Base-by-base conservation (phyloP, 2,113 vertebrate genomes). In the Oriolus oriolus region DNA sequence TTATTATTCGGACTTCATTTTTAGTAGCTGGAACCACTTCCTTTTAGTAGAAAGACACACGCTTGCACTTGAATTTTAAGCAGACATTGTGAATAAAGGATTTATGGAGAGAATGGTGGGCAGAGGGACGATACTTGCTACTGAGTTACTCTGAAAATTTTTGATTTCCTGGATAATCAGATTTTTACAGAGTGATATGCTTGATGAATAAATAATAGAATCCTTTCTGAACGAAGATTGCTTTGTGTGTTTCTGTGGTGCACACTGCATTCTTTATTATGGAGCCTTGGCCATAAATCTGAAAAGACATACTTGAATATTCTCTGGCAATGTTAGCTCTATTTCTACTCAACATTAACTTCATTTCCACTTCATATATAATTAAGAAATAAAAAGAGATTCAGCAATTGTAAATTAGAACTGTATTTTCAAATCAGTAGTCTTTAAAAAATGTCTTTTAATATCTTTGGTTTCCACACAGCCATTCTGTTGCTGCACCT, bases 11-110 rank as follows among this genome's bases (percentile, higher is more conserved):
- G 35, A 85, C 52, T 88, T 95, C 64, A 45, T 89, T 89, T 93
- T 82, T 74, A 64, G 39, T 54, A 56, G 69, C 87, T 92, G 76
- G 63, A 92, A 54, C 71, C 54, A 41, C 63, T 93, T 95, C 71
- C 88, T 92, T 76, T 68, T 57, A 59, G 74, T 79, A 84, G 54
- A 92, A 90, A 91, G 53, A 64, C 64, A 54, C 59, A 96, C 3
- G 9, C 71, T 77, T 63, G 27, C 54, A 22, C 87, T 77, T 92
- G 88, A 92, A 90, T 95, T 81, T 88, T 92, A 90, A 92, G 88
- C 23, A 24, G 85, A 79, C 35, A 45, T 70, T 63, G 61, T 71
- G 83, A 87, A 93, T 90, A 92, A 94, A 94, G 54, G 82, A 77
- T 88, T 93, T 89, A 24, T 81, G 45, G 66, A 70, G 68, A 57